Base-by-base conservation (phyloP, 2,797 vertebrate genomes). In the Rousettus madagascariensis region DNA sequence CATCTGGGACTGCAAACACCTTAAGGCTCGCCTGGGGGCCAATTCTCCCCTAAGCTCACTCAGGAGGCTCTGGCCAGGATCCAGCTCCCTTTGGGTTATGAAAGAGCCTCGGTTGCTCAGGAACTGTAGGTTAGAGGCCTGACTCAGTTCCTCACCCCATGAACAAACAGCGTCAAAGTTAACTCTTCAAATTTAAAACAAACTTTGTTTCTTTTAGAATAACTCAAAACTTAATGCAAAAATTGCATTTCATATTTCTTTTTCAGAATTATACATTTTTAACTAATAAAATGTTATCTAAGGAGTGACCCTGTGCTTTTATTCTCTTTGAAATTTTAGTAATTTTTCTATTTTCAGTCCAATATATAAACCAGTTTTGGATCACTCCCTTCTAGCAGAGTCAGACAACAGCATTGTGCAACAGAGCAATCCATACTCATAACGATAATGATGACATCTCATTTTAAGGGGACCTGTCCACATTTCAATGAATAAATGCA, bases 401-500 rank as follows among this genome's bases (percentile, higher is more conserved):
- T 95, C 55, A 94, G 0, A 0, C 72, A 94, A 26, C 83, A 86
- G 59, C 24, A 1, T 63, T 93, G 74, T 69, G 68, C 75, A 97
- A 65, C 83, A 79, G 83, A 94, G 91, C 88, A 93, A 97, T 90
- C 95, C 95, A 96, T 96, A 97, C 24, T 89, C 95, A 87, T 94
- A 97, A 98, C 90, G 95, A 86, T 94, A 97, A 98, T 89, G 95
- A 95, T 97, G 97, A 97, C 96, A 97, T 96, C 95, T 97, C 89
- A 97, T 98, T 98, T 95, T 66, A 77, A 97, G 79, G 95, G 79
- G 63, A 55, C 8, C 1, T 63, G 96, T 72, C 83, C 92, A 91
- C 95, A 96, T 98, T 96, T 95, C 93, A 96, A 98, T 98, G 96
- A 98, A 98, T 97, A 98, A 97, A 98, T 98, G 96, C 97, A 98